Percentiles rank a stretch among this genome's conserved stretches.
Conservation (phyloP, 2,113 vertebrate species). For the Emydocephalus ijimae region DNA sequence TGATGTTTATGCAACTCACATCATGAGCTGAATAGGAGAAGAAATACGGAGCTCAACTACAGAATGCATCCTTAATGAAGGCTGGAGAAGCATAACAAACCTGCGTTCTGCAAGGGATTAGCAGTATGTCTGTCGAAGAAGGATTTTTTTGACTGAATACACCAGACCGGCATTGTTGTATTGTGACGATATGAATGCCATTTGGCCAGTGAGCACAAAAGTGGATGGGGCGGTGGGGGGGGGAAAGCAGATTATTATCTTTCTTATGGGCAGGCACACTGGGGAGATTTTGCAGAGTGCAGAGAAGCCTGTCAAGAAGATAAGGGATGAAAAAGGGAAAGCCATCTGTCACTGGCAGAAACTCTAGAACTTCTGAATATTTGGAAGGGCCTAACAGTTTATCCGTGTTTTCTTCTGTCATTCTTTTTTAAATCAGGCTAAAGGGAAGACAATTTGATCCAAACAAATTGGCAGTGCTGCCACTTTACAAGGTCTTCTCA, state of each 20-base stretch:
- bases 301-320: conserved; percentile 59
- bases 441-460: conserved; percentile 44
- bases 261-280: conserved; percentile 30
- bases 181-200: not conserved
- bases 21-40: conserved; percentile 16
- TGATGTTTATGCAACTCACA: conserved; percentile 35
- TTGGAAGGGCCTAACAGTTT: conserved; percentile 54
- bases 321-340: conserved; percentile 62
- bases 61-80: conserved; percentile 28
- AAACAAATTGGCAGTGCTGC: conserved; percentile 32
- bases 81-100: conserved; percentile 13
- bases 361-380: conserved; percentile 62
- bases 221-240: not conserved
- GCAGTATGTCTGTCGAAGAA: not conserved
- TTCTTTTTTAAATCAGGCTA: conserved; percentile 48
- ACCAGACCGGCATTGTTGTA: conserved; percentile 22
- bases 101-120: not conserved
- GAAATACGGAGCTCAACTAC: conserved; percentile 11
- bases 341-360: conserved; percentile 67
- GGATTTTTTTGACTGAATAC: conserved; percentile 37
- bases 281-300: conserved; percentile 43
- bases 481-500: conserved; percentile 20
- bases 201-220: conserved; percentile 20
- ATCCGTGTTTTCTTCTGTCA: conserved; percentile 53
- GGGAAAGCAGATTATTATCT: conserved; percentile 42